Percentiles rank a stretch among this genome's conserved stretches.
Conservation (phyloP, 2,113 vertebrate genomes). For the Machaerirhynchus nigripectus region DNA sequence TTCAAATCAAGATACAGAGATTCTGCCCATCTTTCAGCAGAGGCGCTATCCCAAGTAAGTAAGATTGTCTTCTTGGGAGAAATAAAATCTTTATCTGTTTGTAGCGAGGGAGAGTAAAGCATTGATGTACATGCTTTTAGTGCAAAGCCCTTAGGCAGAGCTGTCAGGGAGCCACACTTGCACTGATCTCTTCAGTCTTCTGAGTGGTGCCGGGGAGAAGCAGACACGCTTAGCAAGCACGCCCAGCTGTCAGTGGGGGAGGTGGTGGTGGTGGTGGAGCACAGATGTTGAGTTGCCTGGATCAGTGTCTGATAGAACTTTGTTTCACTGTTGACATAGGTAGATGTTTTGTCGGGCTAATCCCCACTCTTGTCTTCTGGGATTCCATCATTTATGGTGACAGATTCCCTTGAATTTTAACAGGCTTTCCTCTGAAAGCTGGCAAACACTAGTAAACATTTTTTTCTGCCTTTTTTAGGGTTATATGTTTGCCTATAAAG, state of each 20-base stretch:
- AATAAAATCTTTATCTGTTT: not conserved
- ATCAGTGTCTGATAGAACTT: not conserved
- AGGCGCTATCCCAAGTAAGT: constrained; percentile 91
- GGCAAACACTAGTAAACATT: not conserved
- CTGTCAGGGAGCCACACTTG: not conserved
- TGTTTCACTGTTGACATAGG: constrained; percentile 10
- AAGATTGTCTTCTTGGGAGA: constrained; percentile 16
- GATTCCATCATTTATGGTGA: constrained; percentile 11
- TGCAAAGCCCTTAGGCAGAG: not conserved
- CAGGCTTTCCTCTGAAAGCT: not conserved
- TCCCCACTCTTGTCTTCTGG: not conserved
- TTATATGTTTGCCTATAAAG: not conserved
- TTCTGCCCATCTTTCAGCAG: constrained; percentile 90
- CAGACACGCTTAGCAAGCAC: not conserved
- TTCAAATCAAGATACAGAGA: constrained; percentile 76
- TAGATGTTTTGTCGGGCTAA: constrained; percentile 36
- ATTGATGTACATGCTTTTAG: not conserved
- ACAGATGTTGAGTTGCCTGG: not conserved
- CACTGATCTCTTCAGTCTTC: not conserved
- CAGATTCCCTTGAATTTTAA: constrained; percentile 22
- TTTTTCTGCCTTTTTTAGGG: not conserved
- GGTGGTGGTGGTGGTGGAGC: not conserved
- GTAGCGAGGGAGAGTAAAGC: not conserved
- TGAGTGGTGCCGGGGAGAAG: not conserved
- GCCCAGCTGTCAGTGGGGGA: not conserved